A percentile compares a stretch with the other conserved stretches of the same genome.
Evolutionary conservation across 2,888 invertebrate species (phyloP).

Genomic region (Gandaritis pyraliata): DNA sequence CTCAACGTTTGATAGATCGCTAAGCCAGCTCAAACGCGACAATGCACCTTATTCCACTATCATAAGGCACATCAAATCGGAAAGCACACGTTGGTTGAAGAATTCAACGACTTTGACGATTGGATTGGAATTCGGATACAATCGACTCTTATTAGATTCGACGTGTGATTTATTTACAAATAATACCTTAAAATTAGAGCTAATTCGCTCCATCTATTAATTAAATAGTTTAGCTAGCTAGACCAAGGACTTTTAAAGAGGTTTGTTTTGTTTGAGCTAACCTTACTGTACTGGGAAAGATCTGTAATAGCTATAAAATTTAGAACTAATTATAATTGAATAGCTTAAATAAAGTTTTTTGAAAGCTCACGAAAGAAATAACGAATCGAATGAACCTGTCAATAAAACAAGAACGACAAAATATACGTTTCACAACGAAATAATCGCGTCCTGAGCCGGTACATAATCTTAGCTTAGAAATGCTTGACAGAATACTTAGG

Average conservation of each 20-base stretch:
- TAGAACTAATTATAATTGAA: too few species aligned
- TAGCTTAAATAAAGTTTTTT: too few species aligned
- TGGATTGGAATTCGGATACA: constrained; percentile 40
- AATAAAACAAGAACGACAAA: background rate
- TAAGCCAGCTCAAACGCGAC: constrained; percentile 28
- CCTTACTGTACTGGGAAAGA: too few species aligned
- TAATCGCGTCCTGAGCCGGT: constrained; percentile 11
- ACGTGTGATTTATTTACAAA: constrained; percentile 31
- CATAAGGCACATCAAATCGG: constrained; percentile 23
- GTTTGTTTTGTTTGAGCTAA: too few species aligned
- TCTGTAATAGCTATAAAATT: too few species aligned
- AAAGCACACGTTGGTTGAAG: constrained; percentile 25
- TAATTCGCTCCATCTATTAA: too few species aligned
- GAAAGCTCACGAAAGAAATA: background rate
- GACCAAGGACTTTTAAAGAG: too few species aligned
- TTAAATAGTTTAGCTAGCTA: too few species aligned
- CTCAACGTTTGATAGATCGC: constrained; percentile 55
- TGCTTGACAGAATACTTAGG: constrained; percentile 8
- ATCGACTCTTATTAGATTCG: constrained; percentile 40
- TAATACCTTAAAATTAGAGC: too few species aligned
- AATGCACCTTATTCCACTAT: constrained; percentile 31
- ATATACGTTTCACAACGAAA: constrained; percentile 4
- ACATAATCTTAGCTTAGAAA: constrained; percentile 28
- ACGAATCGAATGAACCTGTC: background rate
- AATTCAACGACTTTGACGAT: constrained; percentile 31